Percentiles rank a stretch among this genome's conserved stretches.
Conservation (phyloP, 2,113 vertebrate genomes). For the Seriola rivoliana region DNA sequence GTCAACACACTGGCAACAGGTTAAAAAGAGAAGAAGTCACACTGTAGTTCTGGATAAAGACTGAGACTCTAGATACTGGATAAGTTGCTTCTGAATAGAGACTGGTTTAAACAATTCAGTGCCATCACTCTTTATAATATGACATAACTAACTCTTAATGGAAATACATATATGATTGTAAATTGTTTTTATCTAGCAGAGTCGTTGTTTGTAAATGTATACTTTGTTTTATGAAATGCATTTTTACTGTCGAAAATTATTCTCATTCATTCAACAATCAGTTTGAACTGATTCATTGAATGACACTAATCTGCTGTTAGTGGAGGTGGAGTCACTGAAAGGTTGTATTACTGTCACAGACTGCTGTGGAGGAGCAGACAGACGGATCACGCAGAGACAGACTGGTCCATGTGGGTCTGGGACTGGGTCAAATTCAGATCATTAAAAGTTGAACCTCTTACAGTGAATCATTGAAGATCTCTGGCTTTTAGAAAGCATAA, state of each 20-base stretch:
- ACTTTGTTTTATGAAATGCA: constrained; percentile 45
- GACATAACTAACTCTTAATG: constrained; percentile 28
- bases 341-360: not conserved
- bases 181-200: constrained; percentile 60
- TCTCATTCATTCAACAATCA: not conserved
- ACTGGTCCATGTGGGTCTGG: not conserved
- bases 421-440: not conserved
- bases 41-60: constrained; percentile 12
- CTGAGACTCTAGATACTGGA: not conserved
- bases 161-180: constrained; percentile 54
- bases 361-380: not conserved
- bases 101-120: constrained; percentile 53
- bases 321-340: not conserved
- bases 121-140: constrained; percentile 70
- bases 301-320: constrained; percentile 17
- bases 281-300: not conserved
- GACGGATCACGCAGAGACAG: too few species aligned
- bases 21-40: not conserved
- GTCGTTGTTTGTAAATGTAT: constrained; percentile 60
- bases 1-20: not conserved
- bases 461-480: not conserved
- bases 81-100: constrained; percentile 3
- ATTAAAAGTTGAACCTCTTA: not conserved
- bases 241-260: constrained; percentile 15
- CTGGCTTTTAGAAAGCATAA: not conserved